These are phyloP conservation scores for Sula dactylatra DNA, from an alignment of 2,113 vertebrate genomes.

Conservation along the genomic window DNA sequence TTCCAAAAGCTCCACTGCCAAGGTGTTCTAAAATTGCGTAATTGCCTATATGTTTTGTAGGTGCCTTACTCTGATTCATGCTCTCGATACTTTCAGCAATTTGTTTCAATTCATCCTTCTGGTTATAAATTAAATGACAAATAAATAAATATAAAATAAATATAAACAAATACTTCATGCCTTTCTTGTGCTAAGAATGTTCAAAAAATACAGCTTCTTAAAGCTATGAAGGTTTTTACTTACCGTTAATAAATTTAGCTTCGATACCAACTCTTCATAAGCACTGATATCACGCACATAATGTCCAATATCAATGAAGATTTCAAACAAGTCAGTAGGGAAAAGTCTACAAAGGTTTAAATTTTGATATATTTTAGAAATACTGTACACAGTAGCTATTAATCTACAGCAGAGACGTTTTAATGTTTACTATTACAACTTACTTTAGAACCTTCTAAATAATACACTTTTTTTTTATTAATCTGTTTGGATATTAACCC, in stretches of 20 bases:
- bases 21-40: slow-evolving; percentile 87
- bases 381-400: not conserved
- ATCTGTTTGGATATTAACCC: not conserved
- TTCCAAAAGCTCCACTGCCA: slow-evolving; percentile 89
- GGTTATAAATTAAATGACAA: slow-evolving; percentile 2
- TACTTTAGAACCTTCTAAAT: not conserved
- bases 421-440: not conserved
- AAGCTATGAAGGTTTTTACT: slow-evolving; percentile 28
- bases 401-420: not conserved
- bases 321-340: slow-evolving; percentile 86
- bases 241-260: slow-evolving; percentile 80
- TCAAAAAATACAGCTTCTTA: not conserved
- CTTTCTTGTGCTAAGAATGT: not conserved
- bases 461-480: not conserved
- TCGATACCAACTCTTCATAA: slow-evolving; percentile 82
- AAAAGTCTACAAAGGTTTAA: slow-evolving; percentile 76
- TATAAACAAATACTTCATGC: not conserved
- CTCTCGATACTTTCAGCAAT: slow-evolving; percentile 82
- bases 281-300: slow-evolving; percentile 84
- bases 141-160: not conserved
- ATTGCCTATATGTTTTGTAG: slow-evolving; percentile 82
- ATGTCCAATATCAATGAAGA: slow-evolving; percentile 91
- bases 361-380: not conserved
- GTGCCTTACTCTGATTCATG: slow-evolving; percentile 84
- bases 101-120: slow-evolving; percentile 82